These are phyloP conservation scores for Lysiphlebus fabarum DNA, from an alignment of 1,140 invertebrate genomes.

Conservation along the genomic window DNA sequence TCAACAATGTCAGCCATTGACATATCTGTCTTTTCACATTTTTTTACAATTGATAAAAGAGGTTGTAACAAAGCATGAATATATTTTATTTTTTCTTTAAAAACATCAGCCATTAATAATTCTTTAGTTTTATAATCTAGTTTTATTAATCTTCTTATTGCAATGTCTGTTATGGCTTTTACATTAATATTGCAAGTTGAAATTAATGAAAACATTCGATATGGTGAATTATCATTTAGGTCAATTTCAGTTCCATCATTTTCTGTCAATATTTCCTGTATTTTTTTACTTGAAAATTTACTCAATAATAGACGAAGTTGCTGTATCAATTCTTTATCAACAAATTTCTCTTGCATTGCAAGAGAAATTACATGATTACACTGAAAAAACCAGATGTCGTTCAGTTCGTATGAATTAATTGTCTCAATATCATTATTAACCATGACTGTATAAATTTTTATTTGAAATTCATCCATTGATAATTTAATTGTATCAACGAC, in stretches of 20 bases:
- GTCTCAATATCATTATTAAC: not conserved
- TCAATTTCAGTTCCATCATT: not conserved
- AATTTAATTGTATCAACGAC: not conserved
- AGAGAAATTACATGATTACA: not conserved
- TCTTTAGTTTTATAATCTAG: not conserved
- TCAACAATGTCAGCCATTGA: not conserved
- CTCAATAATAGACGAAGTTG: not conserved
- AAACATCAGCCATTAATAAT: not conserved
- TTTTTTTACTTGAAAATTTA: not conserved
- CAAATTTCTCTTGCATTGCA: not conserved
- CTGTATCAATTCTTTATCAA: not conserved
- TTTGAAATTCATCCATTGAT: not conserved
- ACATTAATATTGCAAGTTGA: not conserved
- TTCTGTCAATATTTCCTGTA: not conserved
- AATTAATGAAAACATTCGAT: not conserved
- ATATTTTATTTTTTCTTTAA: conserved; percentile 1
- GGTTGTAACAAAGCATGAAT: not conserved
- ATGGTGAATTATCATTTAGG: not conserved
- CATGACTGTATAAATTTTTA: not conserved
- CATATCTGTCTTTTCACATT: not conserved
- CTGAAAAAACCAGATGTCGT: not conserved
- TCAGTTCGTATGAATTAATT: not conserved
- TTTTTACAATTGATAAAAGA: not conserved
- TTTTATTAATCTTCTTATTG: not conserved
- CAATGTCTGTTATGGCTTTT: not conserved